A percentile compares a stretch with the other conserved stretches of the same genome.
Conservation (phyloP, 2,797 vertebrate genomes). For the Macroramphosus scolopax region DNA sequence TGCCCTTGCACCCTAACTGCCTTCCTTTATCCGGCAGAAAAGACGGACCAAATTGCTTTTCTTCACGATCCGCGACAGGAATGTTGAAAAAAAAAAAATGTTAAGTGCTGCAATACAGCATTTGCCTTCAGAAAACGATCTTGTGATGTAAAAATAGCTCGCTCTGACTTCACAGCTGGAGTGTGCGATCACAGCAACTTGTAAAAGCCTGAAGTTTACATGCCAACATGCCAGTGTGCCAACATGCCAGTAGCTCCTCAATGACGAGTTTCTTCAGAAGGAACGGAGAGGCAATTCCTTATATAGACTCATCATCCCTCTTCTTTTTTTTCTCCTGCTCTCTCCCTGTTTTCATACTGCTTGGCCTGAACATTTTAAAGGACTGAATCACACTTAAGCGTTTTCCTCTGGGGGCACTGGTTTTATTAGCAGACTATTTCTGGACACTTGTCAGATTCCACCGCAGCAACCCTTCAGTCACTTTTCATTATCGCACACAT, state of each 20-base stretch:
- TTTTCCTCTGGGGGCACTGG: conserved; percentile 32
- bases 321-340: conserved; percentile 11
- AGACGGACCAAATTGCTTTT: conserved; percentile 7
- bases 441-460: conserved; percentile 63
- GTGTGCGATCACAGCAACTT: conserved; percentile 15
- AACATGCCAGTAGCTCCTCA: too few species aligned
- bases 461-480: conserved; percentile 58
- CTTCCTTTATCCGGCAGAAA: conserved; percentile 8
- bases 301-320: conserved; percentile 53
- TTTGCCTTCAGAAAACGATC: conserved; percentile 30
- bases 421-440: conserved; percentile 66
- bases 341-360: conserved; percentile 51
- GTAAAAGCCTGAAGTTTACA: conserved; percentile 48
- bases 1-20: too few species aligned
- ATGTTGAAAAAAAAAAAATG: conserved; percentile 17
- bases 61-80: conserved; percentile 15
- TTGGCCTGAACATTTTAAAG: conserved; percentile 67
- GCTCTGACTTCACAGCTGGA: too few species aligned
- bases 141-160: conserved; percentile 22
- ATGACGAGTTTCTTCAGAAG: too few species aligned
- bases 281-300: conserved; percentile 50
- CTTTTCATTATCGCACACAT: conserved; percentile 65
- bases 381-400: conserved; percentile 60
- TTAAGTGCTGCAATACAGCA: background rate
- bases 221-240: conserved; percentile 28